Evolutionary conservation across 2,113 vertebrate species (phyloP).

Genomic region (Sarotherodon lohbergeri): DNA sequence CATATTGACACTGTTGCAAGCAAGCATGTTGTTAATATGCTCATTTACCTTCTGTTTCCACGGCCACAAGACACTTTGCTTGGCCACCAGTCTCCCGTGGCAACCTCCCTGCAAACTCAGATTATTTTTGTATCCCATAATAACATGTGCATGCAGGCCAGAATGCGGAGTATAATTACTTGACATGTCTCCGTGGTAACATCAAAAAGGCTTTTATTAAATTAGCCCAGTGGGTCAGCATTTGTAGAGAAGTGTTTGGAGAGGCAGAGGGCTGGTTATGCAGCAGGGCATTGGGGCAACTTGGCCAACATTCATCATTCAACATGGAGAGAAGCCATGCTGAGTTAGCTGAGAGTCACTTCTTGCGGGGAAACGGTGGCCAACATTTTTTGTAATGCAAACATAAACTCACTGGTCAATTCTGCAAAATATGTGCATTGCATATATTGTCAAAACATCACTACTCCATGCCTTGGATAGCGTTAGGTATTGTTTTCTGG

Average conservation of each 20-base stretch:
- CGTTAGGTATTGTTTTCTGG: neutral
- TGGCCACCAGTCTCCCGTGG: slow-evolving; percentile 39
- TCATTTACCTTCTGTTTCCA: slow-evolving; percentile 13
- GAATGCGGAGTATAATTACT: slow-evolving; percentile 59
- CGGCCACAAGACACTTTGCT: neutral
- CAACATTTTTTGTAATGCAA: neutral
- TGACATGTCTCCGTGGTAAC: slow-evolving; percentile 54
- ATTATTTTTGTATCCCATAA: slow-evolving; percentile 50
- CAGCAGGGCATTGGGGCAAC: neutral
- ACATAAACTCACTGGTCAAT: neutral
- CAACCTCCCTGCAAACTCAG: slow-evolving; percentile 34
- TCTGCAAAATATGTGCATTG: neutral
- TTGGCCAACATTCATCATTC: neutral
- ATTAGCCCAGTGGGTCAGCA: slow-evolving; percentile 64
- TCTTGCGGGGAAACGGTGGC: neutral
- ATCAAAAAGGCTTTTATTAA: slow-evolving; percentile 60
- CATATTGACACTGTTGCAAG: neutral
- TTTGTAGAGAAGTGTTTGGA: slow-evolving; percentile 43
- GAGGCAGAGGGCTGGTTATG: slow-evolving; percentile 38
- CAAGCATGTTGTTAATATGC: neutral
- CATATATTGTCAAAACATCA: neutral
- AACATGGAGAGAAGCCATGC: neutral
- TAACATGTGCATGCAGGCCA: slow-evolving; percentile 23
- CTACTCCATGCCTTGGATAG: neutral
- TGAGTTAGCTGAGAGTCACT: neutral